These are phyloP conservation scores for Fragum fragum DNA, from an alignment of 2,888 invertebrate genomes.

Conservation along the genomic window DNA sequence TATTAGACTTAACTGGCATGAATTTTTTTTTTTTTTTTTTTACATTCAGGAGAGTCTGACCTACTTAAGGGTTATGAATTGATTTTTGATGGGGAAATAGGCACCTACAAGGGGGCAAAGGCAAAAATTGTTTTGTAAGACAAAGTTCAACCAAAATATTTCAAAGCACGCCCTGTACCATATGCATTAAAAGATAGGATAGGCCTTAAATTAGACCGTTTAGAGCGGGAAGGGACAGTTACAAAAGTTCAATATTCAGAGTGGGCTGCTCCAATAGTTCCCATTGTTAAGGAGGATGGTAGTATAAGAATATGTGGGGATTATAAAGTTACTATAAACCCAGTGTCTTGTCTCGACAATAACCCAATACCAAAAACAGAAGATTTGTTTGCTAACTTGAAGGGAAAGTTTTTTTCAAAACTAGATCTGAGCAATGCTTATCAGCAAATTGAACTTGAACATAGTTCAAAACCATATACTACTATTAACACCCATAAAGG, in stretches of 20 bases:
- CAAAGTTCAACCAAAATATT: slow-evolving; percentile 5
- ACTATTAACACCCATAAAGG: slow-evolving; percentile 38
- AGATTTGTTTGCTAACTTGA: slow-evolving; percentile 28
- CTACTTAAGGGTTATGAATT: slow-evolving; percentile 1
- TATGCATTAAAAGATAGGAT: slow-evolving; percentile 8
- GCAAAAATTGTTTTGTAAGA: slow-evolving; percentile 7
- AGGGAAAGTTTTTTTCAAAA: slow-evolving; percentile 29
- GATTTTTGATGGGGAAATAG: slow-evolving; percentile 6
- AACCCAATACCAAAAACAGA: too few species aligned
- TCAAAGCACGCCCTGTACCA: slow-evolving; percentile 18
- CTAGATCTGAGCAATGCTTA: slow-evolving; percentile 34
- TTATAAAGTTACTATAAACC: too few species aligned
- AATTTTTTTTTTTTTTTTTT: too few species aligned
- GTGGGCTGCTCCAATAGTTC: too few species aligned
- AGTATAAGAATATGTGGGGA: too few species aligned
- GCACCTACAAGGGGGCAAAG: slow-evolving; percentile 5
- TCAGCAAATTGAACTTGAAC: slow-evolving; percentile 29
- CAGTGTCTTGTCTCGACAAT: slow-evolving; percentile 1
- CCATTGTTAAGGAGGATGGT: too few species aligned
- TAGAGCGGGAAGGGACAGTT: too few species aligned
- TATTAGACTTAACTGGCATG: slow-evolving; percentile 35
- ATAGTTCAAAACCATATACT: slow-evolving; percentile 15
- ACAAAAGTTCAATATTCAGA: too few species aligned
- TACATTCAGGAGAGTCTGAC: too few species aligned
- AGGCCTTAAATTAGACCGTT: slow-evolving; percentile 7